phyloP scores from a whole-genome alignment of 2,113 vertebrate genomes.

The Murina feae region DNA sequence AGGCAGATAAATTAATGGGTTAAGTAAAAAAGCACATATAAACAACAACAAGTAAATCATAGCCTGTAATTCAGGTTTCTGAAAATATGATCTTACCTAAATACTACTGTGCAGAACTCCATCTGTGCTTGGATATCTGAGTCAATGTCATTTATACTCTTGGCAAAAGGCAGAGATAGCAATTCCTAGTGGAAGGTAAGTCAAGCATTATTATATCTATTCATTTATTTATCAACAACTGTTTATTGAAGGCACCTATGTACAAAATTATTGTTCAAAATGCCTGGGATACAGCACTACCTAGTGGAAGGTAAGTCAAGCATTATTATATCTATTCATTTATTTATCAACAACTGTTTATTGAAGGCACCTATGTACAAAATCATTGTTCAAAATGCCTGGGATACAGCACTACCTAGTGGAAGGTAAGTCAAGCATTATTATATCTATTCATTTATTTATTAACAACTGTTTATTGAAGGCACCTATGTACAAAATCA shows the following conservation, averaged over 20 bases:
- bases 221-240: not conserved
- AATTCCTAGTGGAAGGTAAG: not conserved
- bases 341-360: not conserved
- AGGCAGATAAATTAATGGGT: not conserved
- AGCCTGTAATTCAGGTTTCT: slow-evolving; percentile 10
- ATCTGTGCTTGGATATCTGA: not conserved
- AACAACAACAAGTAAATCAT: not conserved
- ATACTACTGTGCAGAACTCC: not conserved
- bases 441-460: not conserved
- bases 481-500: not conserved
- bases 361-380: not conserved
- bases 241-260: not conserved
- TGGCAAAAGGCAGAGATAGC: not conserved
- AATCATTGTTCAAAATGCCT: not conserved
- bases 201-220: not conserved
- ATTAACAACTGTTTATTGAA: not conserved
- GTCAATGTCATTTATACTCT: not conserved
- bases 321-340: not conserved
- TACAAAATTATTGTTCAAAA: not conserved
- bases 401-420: not conserved
- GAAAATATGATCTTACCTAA: not conserved
- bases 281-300: not conserved
- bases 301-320: not conserved
- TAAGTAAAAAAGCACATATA: not conserved
- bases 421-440: not conserved